Evolutionary conservation across 2,888 invertebrate species (phyloP), one percentile per base, ranked within the genome.

Genomic region (Rhingia rostrata): DNA sequence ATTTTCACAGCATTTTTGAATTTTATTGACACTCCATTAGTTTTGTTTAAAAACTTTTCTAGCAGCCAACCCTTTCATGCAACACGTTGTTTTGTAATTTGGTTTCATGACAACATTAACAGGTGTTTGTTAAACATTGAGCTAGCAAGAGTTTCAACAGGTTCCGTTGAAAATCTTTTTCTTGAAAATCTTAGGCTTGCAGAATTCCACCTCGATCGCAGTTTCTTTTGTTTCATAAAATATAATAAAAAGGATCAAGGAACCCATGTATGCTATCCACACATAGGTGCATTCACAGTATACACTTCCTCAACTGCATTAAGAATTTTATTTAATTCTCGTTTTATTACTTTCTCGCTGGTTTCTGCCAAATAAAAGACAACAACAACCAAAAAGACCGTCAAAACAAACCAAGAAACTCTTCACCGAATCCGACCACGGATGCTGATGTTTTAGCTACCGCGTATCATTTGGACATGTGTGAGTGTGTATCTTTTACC

Each of bases 281-380:
- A 22, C 22, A 22, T 22, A 22, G 22, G 22, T 32, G 4, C 32
- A 14, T 35, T 35, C 14, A 1, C 41, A 45, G 45, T 22, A n/a
- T 14, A 37, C 9, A 12, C 22, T 22, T 51, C 10, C 2, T 54
- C 39, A 58, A 7, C 22, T 72, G 9, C 32, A 51, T 49, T 64
- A 33, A 64, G 35, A 9, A 47, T 63, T 69, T 72, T 43, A 58
- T 49, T 77, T 72, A 54, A 43, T 72, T 77, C 63, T 41, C 45
- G 66, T 77, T 78, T 78, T 67, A 67, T 67, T 66, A 78, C 49
- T 73, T 73, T 66, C 73, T 67, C 45, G 54, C 49, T 30, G 37
- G 66, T 60, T 83, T 83, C 54, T 33, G 32, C 53, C 4, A 33
- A 49, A 39, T 51, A 41, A 22, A 56, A 35, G 22, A 22, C 22